Evolutionary conservation across 2,113 vertebrate species (phyloP).

Genomic region (Nettapus auritus): DNA sequence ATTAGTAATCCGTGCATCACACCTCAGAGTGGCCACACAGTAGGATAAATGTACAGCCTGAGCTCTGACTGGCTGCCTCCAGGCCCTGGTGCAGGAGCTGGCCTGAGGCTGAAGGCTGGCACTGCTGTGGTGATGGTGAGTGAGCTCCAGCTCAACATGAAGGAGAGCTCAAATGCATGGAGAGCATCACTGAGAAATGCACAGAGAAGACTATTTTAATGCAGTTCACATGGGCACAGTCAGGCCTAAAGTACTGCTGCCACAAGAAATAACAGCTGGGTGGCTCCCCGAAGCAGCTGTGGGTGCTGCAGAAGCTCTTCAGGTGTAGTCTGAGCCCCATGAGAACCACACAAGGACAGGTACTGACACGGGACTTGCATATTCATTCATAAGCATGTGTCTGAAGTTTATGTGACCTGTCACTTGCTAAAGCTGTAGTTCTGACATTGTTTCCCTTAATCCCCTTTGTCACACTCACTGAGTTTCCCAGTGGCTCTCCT

Average conservation of each 20-base stretch:
- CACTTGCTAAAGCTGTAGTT: not conserved
- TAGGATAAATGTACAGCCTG: not conserved
- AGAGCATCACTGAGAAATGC: not conserved
- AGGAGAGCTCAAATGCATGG: not conserved
- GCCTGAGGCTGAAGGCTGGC: not conserved
- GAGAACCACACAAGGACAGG: not conserved
- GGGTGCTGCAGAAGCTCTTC: not conserved
- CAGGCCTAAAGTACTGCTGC: not conserved
- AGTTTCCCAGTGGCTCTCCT: not conserved
- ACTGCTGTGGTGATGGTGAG: accelerated
- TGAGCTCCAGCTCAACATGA: not conserved
- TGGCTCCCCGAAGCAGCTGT: not conserved
- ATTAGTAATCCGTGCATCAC: not conserved
- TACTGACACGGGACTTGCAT: not conserved
- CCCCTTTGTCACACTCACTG: not conserved
- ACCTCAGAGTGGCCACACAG: not conserved
- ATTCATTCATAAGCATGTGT: not conserved
- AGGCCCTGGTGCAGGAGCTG: not conserved
- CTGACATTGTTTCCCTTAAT: not conserved
- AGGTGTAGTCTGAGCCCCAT: not conserved
- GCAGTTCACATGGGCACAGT: not conserved
- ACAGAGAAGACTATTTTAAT: not conserved
- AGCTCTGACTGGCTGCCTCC: not conserved
- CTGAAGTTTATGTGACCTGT: not conserved
- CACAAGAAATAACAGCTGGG: not conserved